Conservation (phyloP, 2,888 invertebrate genomes). For the Scaptomyza cyrtandrae region DNA sequence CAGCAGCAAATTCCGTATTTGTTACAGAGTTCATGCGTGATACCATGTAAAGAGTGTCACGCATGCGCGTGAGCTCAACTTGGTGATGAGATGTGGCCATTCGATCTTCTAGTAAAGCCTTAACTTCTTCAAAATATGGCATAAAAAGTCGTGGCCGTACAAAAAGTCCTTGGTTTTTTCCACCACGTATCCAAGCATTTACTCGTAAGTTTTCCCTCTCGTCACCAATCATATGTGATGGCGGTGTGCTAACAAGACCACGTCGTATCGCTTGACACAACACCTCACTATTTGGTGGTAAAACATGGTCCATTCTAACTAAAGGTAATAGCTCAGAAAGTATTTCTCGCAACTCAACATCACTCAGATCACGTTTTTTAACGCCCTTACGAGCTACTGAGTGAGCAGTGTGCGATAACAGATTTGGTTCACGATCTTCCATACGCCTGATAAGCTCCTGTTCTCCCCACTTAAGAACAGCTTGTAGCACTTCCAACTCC, state of each 20-base stretch:
- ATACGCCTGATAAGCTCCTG: constrained; percentile 92
- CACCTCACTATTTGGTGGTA: constrained; percentile 93
- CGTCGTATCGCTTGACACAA: constrained; percentile 88
- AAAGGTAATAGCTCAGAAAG: constrained; percentile 93
- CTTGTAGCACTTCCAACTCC: constrained; percentile 94
- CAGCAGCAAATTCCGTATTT: constrained; percentile 72
- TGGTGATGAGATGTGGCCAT: constrained; percentile 90
- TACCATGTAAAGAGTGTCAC: constrained; percentile 96
- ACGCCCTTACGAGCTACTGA: constrained; percentile 93
- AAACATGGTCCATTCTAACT: constrained; percentile 94
- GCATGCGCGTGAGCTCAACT: constrained; percentile 89
- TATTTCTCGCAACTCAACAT: constrained; percentile 93
- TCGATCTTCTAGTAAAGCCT: constrained; percentile 93
- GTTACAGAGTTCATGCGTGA: constrained; percentile 83
- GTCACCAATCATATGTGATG: constrained; percentile 93
- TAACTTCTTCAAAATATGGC: constrained; percentile 97
- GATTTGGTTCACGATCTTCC: constrained; percentile 95
- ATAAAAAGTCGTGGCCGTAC: constrained; percentile 95
- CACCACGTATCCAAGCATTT: constrained; percentile 92
- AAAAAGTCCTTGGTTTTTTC: constrained; percentile 89
- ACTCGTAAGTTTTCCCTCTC: constrained; percentile 87
- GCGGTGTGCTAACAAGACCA: constrained; percentile 92
- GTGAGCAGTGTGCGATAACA: constrained; percentile 96
- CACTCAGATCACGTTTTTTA: constrained; percentile 92
- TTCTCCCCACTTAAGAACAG: constrained; percentile 95